Evolutionary conservation across 2,888 invertebrate genomes (phyloP).

Genomic region (Rotaria macrura): DNA sequence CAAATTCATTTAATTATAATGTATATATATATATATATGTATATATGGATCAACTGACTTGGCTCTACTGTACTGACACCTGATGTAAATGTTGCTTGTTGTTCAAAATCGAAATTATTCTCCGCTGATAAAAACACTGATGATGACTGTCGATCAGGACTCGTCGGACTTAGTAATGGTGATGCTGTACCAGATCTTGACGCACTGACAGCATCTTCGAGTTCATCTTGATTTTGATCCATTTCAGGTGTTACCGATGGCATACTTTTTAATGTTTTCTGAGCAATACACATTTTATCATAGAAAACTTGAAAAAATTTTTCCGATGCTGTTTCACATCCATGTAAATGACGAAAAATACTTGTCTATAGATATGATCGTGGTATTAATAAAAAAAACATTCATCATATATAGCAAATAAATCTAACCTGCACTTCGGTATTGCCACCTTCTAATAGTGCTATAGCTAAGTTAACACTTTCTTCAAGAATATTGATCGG

Average conservation of each 20-base stretch:
- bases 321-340: constrained; percentile 66
- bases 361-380: constrained; percentile 57
- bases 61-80: background rate
- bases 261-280: constrained; percentile 64
- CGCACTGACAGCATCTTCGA: background rate
- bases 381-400: background rate
- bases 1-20: background rate
- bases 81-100: background rate
- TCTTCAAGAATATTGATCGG: constrained; percentile 74
- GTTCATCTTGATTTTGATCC: background rate
- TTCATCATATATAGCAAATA: too few species aligned
- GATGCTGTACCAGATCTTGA: background rate
- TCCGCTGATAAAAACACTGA: background rate
- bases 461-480: constrained; percentile 86
- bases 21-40: background rate
- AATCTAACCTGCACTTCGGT: constrained; percentile 66
- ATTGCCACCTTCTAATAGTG: constrained; percentile 85
- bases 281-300: constrained; percentile 84
- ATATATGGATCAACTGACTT: background rate
- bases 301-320: constrained; percentile 90
- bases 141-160: background rate
- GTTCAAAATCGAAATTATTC: background rate
- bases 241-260: constrained; percentile 23
- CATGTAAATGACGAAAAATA: constrained; percentile 71
- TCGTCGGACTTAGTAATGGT: background rate